Evolutionary conservation across 1,140 invertebrate genomes (phyloP), one percentile per base, ranked within the genome.

Genomic region (Mamestra configurata): DNA sequence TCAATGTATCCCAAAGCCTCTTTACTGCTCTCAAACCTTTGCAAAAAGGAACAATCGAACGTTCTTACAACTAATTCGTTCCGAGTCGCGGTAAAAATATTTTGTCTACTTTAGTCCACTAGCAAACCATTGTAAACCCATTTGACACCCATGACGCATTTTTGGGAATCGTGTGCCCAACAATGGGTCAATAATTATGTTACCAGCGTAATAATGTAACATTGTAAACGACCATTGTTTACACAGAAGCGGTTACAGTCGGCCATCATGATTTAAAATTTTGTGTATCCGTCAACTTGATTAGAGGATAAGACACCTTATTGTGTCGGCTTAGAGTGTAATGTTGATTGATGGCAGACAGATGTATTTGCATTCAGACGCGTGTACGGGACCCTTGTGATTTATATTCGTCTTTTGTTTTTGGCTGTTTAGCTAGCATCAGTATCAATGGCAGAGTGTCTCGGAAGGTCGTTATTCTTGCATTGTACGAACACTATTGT

Each of bases 331-430:
- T 70, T 80, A 81, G 61, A 53, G 73, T 78, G 40, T 70, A 71
- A 27, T 80, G 51, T 81, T 70, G 40, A 49, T 64, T 22, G 57
- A 24, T 49, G 24, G 40, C 11, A 4, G n/a, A 70, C 18, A 40
- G 15, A 40, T 82, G 40, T 83, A 88, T 90, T 91, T 87, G 87
- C 82, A 88, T 88, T 85, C 75, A 71, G 81, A 84, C 86, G 88
- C 88, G 87, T 88, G 88, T 88, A 85, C 82, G 49, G 85, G 84
- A 77, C 86, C 35, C 84, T 81, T 66, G 90, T 94, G 92, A 94
- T 94, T 94, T 94, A 94, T 94, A 91, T 86, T 84, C 87, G 81
- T 90, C 90, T 91, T 92, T 94, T 93, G 92, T 93, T 94, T 93
- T 94, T 93, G 92, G 87, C 85, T 92, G 88, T 92, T 94, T 92